Percentiles rank a stretch among this genome's conserved stretches.
These are phyloP conservation scores for Lepidurus couesii DNA, from an alignment of 1,140 invertebrate species.

Conservation along the genomic window DNA sequence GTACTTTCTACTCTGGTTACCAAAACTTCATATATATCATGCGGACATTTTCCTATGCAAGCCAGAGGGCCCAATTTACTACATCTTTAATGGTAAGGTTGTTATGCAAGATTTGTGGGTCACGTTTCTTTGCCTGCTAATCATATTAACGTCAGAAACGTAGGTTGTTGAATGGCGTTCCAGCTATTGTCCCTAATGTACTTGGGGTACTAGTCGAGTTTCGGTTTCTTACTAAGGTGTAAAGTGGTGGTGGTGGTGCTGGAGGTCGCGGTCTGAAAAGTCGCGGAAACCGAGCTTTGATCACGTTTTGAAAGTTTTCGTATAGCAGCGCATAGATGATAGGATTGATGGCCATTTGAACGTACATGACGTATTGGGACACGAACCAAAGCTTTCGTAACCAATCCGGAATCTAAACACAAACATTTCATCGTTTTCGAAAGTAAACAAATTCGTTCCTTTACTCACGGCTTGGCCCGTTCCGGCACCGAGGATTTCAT, in stretches of 20 bases:
- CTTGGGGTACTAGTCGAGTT: constrained; percentile 23
- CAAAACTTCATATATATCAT: too few relatives aligned
- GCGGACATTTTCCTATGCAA: too few relatives aligned
- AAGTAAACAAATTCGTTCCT: not conserved
- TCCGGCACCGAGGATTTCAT: constrained; percentile 44
- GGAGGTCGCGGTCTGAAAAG: not conserved
- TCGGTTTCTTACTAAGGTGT: not conserved
- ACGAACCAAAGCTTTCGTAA: constrained; percentile 57
- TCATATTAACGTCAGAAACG: constrained; percentile 20
- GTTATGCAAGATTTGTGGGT: not conserved
- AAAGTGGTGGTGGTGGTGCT: not conserved
- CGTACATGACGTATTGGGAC: constrained; percentile 60
- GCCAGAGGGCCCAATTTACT: too few relatives aligned
- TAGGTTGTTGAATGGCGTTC: not conserved
- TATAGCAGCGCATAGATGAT: constrained; percentile 67
- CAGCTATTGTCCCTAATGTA: not conserved
- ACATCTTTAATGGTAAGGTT: not conserved
- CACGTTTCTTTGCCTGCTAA: not conserved
- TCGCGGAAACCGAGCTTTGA: constrained; percentile 45
- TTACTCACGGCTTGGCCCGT: constrained; percentile 27
- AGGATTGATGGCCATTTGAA: constrained; percentile 66
- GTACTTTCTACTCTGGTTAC: too few relatives aligned
- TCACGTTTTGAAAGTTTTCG: constrained; percentile 57
- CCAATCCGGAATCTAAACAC: constrained; percentile 37
- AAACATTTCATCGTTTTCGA: not conserved